Conservation (phyloP, 2,113 vertebrate genomes). For the Cyprinodon brontotheroides region DNA sequence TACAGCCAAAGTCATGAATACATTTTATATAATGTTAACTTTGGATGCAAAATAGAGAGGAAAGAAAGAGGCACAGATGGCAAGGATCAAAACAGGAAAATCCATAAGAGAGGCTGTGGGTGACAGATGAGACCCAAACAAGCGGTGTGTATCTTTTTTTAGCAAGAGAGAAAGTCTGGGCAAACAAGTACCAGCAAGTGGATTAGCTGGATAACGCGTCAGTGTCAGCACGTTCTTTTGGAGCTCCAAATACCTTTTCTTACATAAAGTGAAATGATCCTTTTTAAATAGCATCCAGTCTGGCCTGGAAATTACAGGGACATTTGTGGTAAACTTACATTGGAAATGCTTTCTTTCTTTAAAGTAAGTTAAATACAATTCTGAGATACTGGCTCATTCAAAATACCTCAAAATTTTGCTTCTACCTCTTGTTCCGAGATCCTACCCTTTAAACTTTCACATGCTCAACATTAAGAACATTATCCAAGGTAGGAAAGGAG, state of each 20-base stretch:
- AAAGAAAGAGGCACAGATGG: conserved; percentile 68
- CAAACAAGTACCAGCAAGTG: conserved; percentile 70
- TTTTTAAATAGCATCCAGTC: conserved; percentile 33
- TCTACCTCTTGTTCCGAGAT: too few relatives aligned
- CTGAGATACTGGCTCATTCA: conserved; percentile 3
- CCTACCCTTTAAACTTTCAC: too few relatives aligned
- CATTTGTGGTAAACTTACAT: conserved; percentile 28
- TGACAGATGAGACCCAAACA: conserved; percentile 69
- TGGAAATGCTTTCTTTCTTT: conserved; percentile 12
- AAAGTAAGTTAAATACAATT: conserved; percentile 15
- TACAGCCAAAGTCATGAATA: conserved; percentile 44
- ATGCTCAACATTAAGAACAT: too few relatives aligned
- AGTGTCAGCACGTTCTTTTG: conserved; percentile 32
- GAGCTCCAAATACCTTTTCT: conserved; percentile 38
- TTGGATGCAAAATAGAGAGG: conserved; percentile 40
- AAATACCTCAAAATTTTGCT: too few relatives aligned
- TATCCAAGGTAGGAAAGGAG: too few relatives aligned
- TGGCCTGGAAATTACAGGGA: conserved; percentile 29
- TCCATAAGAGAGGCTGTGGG: conserved; percentile 66
- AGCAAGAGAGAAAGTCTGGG: conserved; percentile 39
- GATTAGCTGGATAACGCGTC: conserved; percentile 51
- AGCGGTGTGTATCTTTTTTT: conserved; percentile 56
- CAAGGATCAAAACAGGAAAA: conserved; percentile 70
- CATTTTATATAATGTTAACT: conserved; percentile 55
- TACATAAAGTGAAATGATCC: conserved; percentile 31